Base-by-base conservation (phyloP, 2,113 vertebrate genomes). In the Peromyscus californicus region DNA sequence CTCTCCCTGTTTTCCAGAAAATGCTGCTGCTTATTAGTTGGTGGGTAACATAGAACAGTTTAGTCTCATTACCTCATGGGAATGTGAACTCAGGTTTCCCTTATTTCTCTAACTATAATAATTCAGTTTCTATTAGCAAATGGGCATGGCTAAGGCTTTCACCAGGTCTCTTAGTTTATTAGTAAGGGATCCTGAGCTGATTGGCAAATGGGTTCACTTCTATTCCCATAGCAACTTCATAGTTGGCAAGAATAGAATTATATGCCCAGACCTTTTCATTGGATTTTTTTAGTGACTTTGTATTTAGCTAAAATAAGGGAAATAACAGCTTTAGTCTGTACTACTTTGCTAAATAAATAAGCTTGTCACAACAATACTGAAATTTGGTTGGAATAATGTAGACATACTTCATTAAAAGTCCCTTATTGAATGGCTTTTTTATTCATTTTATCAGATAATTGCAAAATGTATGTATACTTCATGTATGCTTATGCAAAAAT, bases 231-330 rank as follows among this genome's bases (percentile, higher is more conserved):
- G 59, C 65, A 96, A 65, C 57, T 95, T 96, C 45, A 13, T 94
- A 70, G 97, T 96, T 94, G 36, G 26, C 51, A 89, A 85, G 63
- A 94, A 92, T 95, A 89, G 61, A 95, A 91, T 89, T 97, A 90
- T 93, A 63, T 91, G 9, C 5, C 45, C 80, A 94, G 2, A 86
- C 26, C 15, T 97, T 24, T 95, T 95, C 8, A 79, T 9, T 90
- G 19, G 72, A 94, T 91, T 95, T 39, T 39, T 95, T 89, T 22
- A 95, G 48, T 95, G 80, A 89, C 42, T 86, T 80, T 85, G 16
- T 95, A 36, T 63, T 93, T 9, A 93, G 22, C 78, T 96, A 90
- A 91, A 92, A 69, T 84, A 45, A 96, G 31, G 48, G 67, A 92
- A 82, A 78, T 29, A 74, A 51, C 39, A 80, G 22, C 42, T 70